phyloP scores from a whole-genome alignment of 2,113 vertebrate species.

The Podilymbus podiceps region DNA sequence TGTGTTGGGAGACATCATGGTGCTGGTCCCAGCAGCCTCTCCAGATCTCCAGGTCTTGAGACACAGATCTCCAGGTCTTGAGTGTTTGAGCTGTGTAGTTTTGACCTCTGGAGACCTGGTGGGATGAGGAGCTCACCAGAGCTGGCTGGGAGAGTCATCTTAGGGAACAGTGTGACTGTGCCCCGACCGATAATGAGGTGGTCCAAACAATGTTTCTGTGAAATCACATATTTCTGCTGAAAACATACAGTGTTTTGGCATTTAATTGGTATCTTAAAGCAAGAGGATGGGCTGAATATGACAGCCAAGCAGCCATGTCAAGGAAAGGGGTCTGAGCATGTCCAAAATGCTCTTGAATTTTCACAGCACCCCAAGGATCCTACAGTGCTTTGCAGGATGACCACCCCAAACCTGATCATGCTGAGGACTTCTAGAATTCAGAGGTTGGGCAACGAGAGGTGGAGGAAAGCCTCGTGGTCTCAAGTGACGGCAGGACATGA shows the following conservation, averaged over 20 bases:
- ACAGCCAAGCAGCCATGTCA: neutral
- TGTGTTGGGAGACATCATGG: accelerated
- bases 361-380: neutral
- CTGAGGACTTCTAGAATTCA: neutral
- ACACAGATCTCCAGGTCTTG: neutral
- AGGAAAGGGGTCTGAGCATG: neutral
- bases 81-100: neutral
- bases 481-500: accelerated
- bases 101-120: neutral
- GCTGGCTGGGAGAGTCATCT: neutral
- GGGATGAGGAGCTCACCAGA: neutral
- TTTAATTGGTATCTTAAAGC: neutral
- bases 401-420: neutral
- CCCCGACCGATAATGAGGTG: neutral
- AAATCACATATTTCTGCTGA: neutral
- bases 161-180: neutral
- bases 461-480: neutral
- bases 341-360: neutral
- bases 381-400: neutral
- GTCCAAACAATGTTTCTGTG: neutral
- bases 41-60: neutral
- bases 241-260: neutral
- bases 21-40: neutral
- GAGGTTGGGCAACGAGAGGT: neutral
- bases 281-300: neutral